These are phyloP conservation scores for Mormoops blainvillei DNA, from an alignment of 2,113 vertebrate genomes.

Conservation along the genomic window DNA sequence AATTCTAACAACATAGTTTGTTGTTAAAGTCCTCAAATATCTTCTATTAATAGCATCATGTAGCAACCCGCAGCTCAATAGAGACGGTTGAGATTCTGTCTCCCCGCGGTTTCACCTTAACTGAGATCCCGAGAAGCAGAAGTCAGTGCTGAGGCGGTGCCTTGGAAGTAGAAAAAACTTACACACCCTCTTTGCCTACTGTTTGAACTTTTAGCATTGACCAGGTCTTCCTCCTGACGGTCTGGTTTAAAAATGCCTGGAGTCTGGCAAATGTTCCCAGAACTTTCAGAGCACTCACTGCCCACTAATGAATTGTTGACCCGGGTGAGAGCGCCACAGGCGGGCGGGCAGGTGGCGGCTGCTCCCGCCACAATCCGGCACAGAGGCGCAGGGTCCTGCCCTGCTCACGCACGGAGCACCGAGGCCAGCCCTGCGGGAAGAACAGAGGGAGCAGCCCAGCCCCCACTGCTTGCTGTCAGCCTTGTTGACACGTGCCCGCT, in stretches of 20 bases:
- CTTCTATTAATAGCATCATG: conserved; percentile 61
- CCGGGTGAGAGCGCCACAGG: background rate
- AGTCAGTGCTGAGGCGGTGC: background rate
- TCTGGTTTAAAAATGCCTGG: background rate
- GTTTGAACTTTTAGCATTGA: background rate
- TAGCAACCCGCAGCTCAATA: background rate
- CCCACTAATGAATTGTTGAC: background rate
- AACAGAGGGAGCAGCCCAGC: background rate
- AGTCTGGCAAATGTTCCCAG: background rate
- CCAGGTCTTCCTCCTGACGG: background rate
- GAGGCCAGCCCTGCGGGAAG: background rate
- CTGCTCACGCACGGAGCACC: background rate
- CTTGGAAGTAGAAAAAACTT: background rate
- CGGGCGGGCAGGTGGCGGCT: too few relatives aligned
- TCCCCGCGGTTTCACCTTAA: conserved; percentile 38
- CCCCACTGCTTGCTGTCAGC: background rate
- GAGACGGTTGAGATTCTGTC: background rate
- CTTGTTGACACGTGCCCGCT: background rate
- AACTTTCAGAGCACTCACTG: background rate
- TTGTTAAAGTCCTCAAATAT: conserved; percentile 54
- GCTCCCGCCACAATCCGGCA: too few relatives aligned
- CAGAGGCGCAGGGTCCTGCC: too few relatives aligned
- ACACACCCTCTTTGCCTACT: background rate
- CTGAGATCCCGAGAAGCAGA: background rate
- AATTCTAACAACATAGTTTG: conserved; percentile 42